Evolutionary conservation across 2,797 vertebrate species (phyloP).

Genomic region (Hylomyscus alleni): DNA sequence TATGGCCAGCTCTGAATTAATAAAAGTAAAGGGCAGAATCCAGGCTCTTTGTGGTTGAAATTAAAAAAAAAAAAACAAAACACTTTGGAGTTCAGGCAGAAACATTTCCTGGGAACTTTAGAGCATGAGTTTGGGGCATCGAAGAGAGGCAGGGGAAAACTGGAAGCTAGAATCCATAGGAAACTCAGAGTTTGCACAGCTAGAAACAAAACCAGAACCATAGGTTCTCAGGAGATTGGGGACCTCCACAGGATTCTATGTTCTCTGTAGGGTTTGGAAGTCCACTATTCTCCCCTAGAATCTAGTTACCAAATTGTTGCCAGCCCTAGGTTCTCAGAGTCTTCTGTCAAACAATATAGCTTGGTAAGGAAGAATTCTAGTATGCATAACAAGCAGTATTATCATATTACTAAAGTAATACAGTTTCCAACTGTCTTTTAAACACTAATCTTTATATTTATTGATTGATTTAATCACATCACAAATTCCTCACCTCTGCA

Average conservation of each 20-base stretch:
- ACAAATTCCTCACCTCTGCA: not conserved
- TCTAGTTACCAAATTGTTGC: slow-evolving; percentile 9
- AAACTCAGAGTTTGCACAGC: not conserved
- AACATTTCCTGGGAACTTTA: not conserved
- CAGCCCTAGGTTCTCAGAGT: not conserved
- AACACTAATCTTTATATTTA: not conserved
- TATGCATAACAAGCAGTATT: not conserved
- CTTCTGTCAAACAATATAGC: not conserved
- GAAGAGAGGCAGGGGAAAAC: not conserved
- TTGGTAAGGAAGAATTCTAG: slow-evolving; percentile 15
- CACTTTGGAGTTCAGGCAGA: not conserved
- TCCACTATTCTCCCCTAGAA: not conserved
- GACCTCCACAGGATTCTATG: not conserved
- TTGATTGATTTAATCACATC: not conserved
- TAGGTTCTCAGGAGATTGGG: not conserved
- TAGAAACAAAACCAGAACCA: slow-evolving; percentile 37
- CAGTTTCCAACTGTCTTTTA: not conserved
- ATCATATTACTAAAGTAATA: not conserved
- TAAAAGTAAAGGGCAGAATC: slow-evolving; percentile 18
- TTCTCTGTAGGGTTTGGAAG: not conserved
- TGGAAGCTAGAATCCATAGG: not conserved
- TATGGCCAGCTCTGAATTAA: not conserved
- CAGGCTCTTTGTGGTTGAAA: not conserved
- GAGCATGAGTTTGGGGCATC: not conserved
- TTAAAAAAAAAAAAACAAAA: slow-evolving; percentile 17